phyloP scores from a whole-genome alignment of 2,797 vertebrate species.

The Scolopax bukidnonensis region DNA sequence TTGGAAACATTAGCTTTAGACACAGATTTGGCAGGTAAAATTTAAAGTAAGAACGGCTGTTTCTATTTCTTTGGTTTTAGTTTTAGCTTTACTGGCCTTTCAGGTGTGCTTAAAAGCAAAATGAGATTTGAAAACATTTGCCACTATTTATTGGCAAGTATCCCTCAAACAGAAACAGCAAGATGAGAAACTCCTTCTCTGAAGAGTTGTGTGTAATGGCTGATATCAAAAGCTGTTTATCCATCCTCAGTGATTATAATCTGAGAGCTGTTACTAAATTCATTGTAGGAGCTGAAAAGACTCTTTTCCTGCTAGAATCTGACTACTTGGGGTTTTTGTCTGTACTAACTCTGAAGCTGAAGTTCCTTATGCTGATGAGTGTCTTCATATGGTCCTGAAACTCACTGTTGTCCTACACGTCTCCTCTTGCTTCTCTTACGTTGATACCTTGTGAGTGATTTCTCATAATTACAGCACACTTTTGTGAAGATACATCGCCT shows the following conservation, averaged over 20 bases:
- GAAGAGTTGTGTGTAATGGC: not conserved
- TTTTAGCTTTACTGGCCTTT: not conserved
- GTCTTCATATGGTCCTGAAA: not conserved
- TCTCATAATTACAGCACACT: not conserved
- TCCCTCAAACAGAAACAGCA: not conserved
- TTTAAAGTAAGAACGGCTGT: not conserved
- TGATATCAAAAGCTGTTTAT: not conserved
- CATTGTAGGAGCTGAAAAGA: not conserved
- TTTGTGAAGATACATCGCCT: not conserved
- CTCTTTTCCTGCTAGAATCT: not conserved
- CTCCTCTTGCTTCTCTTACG: not conserved
- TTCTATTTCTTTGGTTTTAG: not conserved
- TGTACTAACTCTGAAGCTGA: not conserved
- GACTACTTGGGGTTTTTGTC: not conserved
- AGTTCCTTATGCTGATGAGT: not conserved
- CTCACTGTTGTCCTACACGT: not conserved
- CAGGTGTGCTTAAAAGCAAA: not conserved
- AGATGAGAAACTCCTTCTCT: not conserved
- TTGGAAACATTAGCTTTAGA: not conserved
- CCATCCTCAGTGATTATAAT: not conserved
- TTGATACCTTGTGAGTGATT: not conserved
- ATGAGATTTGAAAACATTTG: not conserved
- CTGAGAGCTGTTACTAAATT: not conserved
- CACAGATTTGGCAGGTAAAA: not conserved
- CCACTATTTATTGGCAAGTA: not conserved